phyloP scores from a whole-genome alignment of 2,113 vertebrate species.

The Pomatostomus ruficeps region DNA sequence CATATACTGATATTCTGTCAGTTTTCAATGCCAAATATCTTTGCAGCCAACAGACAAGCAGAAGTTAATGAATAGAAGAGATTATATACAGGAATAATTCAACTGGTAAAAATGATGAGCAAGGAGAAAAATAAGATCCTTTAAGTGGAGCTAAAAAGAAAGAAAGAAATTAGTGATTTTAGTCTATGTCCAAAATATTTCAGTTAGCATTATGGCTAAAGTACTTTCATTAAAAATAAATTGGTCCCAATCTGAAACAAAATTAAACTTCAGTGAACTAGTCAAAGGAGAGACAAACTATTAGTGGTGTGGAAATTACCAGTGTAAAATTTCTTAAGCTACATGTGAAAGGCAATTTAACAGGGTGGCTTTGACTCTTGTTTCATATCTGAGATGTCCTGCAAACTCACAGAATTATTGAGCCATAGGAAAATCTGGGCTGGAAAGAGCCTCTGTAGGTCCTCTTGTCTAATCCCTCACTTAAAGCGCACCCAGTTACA shows the following conservation, averaged over 20 bases:
- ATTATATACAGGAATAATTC: not conserved
- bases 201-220: not conserved
- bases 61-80: not conserved
- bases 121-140: not conserved
- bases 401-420: not conserved
- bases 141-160: not conserved
- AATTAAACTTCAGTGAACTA: not conserved
- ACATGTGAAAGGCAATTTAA: not conserved
- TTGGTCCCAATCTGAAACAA: not conserved
- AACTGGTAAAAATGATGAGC: not conserved
- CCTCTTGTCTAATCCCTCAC: not conserved
- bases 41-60: constrained; percentile 5
- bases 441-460: not conserved
- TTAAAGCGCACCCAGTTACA: not conserved
- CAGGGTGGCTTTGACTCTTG: not conserved
- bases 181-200: not conserved
- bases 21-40: not conserved
- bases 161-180: not conserved
- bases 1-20: not conserved
- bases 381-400: not conserved
- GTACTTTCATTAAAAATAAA: not conserved
- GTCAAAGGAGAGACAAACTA: not conserved
- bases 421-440: not conserved
- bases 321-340: not conserved
- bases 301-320: not conserved